Conservation (phyloP, 2,797 vertebrate genomes). For the Poecilia wingei region DNA sequence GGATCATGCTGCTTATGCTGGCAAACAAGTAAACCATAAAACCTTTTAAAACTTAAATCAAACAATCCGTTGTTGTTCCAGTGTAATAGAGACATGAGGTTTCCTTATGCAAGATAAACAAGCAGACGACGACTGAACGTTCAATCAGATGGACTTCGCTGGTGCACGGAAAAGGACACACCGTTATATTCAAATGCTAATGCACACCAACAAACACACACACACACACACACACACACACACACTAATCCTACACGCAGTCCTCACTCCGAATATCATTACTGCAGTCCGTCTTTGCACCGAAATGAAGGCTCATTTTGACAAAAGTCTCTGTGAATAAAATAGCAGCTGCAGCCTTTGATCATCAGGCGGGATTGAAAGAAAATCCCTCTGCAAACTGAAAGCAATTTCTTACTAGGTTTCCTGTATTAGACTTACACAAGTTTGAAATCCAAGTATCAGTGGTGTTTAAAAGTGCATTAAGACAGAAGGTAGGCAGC, state of each 20-base stretch:
- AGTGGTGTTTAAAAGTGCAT: not conserved
- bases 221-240: not conserved
- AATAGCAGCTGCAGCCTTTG: conserved; percentile 44
- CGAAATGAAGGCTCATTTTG: conserved; percentile 37
- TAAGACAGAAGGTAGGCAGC: not conserved
- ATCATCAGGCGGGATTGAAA: conserved; percentile 42
- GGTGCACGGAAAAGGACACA: conserved; percentile 16
- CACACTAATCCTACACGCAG: conserved; percentile 3
- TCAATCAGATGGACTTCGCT: conserved; percentile 34
- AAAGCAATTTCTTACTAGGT: conserved; percentile 7
- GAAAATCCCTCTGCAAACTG: conserved; percentile 35
- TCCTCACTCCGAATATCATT: conserved; percentile 46
- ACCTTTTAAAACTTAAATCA: conserved; percentile 18
- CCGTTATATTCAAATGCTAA: conserved; percentile 35
- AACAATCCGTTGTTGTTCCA: conserved; percentile 30
- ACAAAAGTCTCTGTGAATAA: conserved; percentile 47
- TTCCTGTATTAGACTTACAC: conserved; percentile 10
- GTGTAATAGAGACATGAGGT: conserved; percentile 28
- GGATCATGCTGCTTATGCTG: not conserved
- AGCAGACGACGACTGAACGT: conserved; percentile 12
- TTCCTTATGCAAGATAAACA: conserved; percentile 15
- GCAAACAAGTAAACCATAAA: not conserved
- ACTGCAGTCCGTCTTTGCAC: conserved; percentile 27
- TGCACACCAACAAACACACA: conserved; percentile 18
- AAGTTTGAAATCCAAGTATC: conserved; percentile 9